These are phyloP conservation scores for Cinara cedri DNA, from an alignment of 2,888 invertebrate species.

Conservation along the genomic window DNA sequence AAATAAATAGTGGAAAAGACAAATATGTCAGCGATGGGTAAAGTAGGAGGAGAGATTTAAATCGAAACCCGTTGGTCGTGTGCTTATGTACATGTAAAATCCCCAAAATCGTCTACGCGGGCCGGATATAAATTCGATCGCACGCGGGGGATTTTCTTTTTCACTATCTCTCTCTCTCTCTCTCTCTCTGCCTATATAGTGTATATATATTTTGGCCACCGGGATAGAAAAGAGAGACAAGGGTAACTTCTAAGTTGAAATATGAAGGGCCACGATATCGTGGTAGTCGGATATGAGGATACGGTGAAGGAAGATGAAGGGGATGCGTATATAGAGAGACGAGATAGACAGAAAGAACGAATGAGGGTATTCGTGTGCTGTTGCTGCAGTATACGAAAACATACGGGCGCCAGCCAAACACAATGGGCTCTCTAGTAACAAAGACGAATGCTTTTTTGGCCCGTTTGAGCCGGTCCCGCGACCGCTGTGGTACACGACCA, in stretches of 20 bases:
- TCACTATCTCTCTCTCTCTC: not conserved
- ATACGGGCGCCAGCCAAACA: slow-evolving; percentile 38
- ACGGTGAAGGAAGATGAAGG: no score
- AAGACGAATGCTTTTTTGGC: slow-evolving; percentile 39
- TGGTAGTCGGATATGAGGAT: no score
- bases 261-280: slow-evolving; percentile 18
- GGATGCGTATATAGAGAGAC: not conserved
- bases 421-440: slow-evolving; percentile 21
- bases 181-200: not conserved
- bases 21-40: no score
- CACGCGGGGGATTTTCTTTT: not conserved
- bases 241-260: slow-evolving; percentile 49
- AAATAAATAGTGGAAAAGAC: no score
- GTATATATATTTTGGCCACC: no score
- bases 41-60: no score
- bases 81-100: no score
- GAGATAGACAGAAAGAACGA: slow-evolving; percentile 4
- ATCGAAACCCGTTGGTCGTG: no score
- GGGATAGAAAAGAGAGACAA: not conserved
- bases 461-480: not conserved
- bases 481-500: not conserved
- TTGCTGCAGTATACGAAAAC: not conserved
- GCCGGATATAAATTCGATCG: not conserved
- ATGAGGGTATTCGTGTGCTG: not conserved
- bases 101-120: not conserved